Conservation (phyloP, 2,888 invertebrate species). For the Stenodera caucasica region DNA sequence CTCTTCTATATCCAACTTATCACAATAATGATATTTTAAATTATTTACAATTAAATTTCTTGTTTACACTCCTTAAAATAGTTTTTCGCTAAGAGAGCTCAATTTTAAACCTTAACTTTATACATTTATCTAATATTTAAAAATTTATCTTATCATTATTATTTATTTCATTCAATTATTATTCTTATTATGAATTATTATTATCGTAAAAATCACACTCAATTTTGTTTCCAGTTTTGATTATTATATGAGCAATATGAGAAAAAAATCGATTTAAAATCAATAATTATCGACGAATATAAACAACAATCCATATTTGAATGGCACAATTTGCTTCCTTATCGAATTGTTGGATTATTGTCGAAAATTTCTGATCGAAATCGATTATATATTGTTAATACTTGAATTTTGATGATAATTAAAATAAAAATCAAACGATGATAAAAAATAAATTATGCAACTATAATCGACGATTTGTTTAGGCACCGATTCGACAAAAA, state of each 20-base stretch:
- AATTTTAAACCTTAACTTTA: conserved; percentile 31
- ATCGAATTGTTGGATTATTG: not conserved
- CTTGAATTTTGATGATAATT: not conserved
- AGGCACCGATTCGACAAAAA: conserved; percentile 14
- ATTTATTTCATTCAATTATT: too few relatives aligned
- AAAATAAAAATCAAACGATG: not conserved
- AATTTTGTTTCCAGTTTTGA: conserved; percentile 29
- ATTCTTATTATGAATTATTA: conserved; percentile 30
- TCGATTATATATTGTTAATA: not conserved
- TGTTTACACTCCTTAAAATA: conserved; percentile 23
- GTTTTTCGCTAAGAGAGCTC: conserved; percentile 26
- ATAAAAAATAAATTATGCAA: too few relatives aligned
- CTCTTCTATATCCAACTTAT: conserved; percentile 54
- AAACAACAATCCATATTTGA: not conserved
- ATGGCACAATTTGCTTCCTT: not conserved
- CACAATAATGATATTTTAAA: conserved; percentile 54
- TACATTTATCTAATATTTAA: conserved; percentile 23
- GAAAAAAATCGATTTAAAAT: not conserved
- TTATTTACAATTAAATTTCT: conserved; percentile 45
- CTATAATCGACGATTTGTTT: conserved; percentile 20
- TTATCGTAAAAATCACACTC: conserved; percentile 38
- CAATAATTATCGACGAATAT: not conserved
- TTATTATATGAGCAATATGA: conserved; percentile 28
- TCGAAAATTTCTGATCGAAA: not conserved
- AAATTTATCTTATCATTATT: conserved; percentile 19